Evolutionary conservation across 2,797 vertebrate genomes (phyloP).

Genomic region (Coccyzus lansbergi): DNA sequence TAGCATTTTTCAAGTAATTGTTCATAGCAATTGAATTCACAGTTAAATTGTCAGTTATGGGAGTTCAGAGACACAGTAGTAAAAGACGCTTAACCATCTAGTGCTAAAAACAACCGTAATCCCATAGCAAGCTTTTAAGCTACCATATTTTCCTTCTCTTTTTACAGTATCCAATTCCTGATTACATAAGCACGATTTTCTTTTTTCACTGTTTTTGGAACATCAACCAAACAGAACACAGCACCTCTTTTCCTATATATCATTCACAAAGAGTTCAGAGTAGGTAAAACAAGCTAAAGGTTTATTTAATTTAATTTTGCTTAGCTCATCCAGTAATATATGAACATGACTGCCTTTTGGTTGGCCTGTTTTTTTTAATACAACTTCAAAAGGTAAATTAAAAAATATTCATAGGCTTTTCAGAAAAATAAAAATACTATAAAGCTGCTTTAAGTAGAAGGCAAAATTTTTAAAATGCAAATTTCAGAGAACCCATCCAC

Average conservation of each 20-base stretch:
- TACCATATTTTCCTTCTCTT: background rate
- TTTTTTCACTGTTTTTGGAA: background rate
- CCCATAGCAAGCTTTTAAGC: constrained; percentile 21
- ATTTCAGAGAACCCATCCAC: background rate
- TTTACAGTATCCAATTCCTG: background rate
- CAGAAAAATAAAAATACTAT: background rate
- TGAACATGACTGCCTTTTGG: background rate
- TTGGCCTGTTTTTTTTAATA: background rate
- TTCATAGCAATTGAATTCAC: background rate
- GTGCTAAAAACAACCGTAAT: constrained; percentile 52
- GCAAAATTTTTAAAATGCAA: background rate
- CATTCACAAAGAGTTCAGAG: background rate
- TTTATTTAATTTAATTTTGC: background rate
- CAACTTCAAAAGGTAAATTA: background rate
- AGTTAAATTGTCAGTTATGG: background rate
- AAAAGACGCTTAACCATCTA: background rate
- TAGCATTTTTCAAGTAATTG: background rate
- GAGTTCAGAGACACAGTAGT: background rate
- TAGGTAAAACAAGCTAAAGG: background rate
- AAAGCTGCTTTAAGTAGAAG: background rate
- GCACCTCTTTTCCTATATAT: background rate
- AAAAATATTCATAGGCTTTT: background rate
- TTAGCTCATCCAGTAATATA: background rate
- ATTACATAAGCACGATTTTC: background rate
- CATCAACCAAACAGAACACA: background rate